Evolutionary conservation across 2,113 vertebrate genomes (phyloP), one percentile per base, ranked within the genome.

Genomic region (Isichthys henryi): DNA sequence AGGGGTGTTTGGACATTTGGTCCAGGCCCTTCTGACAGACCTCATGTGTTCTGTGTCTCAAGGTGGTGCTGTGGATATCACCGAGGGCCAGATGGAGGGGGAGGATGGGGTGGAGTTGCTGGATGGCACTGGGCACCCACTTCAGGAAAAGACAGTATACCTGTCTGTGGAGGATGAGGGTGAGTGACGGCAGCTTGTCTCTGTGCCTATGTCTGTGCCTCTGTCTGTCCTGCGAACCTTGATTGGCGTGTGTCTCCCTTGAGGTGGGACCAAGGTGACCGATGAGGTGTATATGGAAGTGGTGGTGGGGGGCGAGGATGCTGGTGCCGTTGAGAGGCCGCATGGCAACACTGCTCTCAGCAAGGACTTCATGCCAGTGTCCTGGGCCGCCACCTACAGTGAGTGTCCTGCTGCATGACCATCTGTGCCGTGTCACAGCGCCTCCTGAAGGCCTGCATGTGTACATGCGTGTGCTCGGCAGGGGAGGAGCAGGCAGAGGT

Each of bases 101-200:
- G 96, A 97, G 58, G 96, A 96, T 13, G 94, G 95, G 31, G 95
- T 97, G 89, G 96, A 96, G 89, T 92, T 99, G 90, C 96, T 97
- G 0, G 97, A 98, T 91, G 96, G 97, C 84, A 96, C 96, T 5
- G 97, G 95, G 91, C 97, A 97, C 87, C 95, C 97, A 83, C 96
- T 98, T 90, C 94, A 97, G 93, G 98, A 99, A 95, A 99, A 99
- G 94, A 98, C 98, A 98, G 97, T 99, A 92, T 99, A 99, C 95
- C 99, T 99, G 98, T 97, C 98, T 90, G 97, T 99, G 31, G 97
- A 97, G 88, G 97, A 99, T 91, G 97, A 97, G 90, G 97, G 97
- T 95, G 97, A 98, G 97, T 94, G 97, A 97, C 92, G 95, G 98
- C 90, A 97, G 98, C 98, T 95, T 97, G 97, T 95, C 7, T 9